A percentile compares a stretch with the other conserved stretches of the same genome.
phyloP scores from a whole-genome alignment of 2,888 invertebrate species.

The Leptothorax acervorum region DNA sequence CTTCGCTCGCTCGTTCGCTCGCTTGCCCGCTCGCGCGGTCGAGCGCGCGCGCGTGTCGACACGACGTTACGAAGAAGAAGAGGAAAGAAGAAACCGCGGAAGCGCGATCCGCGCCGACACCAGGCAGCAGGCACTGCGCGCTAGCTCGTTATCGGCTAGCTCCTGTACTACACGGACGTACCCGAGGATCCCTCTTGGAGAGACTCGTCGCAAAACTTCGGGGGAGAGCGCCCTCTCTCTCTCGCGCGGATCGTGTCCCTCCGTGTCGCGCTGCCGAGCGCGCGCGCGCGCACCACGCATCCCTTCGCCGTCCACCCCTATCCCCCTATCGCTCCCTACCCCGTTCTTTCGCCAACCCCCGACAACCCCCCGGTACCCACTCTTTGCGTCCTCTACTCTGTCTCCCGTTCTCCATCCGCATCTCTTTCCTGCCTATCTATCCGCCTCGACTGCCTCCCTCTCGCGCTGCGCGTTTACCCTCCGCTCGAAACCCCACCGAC shows the following conservation, averaged over 20 bases:
- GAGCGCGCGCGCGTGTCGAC: slow-evolving; percentile 62
- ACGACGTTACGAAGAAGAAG: slow-evolving; percentile 52
- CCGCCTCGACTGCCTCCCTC: slow-evolving; percentile 1
- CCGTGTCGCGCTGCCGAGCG: slow-evolving; percentile 45
- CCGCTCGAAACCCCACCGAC: not conserved
- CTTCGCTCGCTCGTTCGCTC: slow-evolving; percentile 21
- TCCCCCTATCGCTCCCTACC: slow-evolving; percentile 10
- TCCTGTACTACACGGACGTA: slow-evolving; percentile 61
- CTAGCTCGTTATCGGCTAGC: slow-evolving; percentile 60
- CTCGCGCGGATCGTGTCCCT: slow-evolving; percentile 50
- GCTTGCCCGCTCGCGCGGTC: slow-evolving; percentile 24
- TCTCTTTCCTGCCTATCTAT: slow-evolving; percentile 59
- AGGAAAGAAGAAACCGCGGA: slow-evolving; percentile 57
- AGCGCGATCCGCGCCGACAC: slow-evolving; percentile 67
- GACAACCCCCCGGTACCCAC: slow-evolving; percentile 1
- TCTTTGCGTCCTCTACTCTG: slow-evolving; percentile 14
- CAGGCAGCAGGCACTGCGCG: slow-evolving; percentile 72
- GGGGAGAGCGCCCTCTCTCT: slow-evolving; percentile 62
- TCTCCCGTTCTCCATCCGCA: not conserved
- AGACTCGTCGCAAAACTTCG: slow-evolving; percentile 72
- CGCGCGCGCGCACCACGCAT: slow-evolving; percentile 29
- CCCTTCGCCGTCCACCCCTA: slow-evolving; percentile 21
- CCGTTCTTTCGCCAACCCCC: slow-evolving; percentile 39
- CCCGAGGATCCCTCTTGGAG: slow-evolving; percentile 71
- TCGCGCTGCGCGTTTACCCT: slow-evolving; percentile 20